These are phyloP conservation scores for Neuroscelio doddi DNA, from an alignment of 2,888 invertebrate species.

Conservation along the genomic window DNA sequence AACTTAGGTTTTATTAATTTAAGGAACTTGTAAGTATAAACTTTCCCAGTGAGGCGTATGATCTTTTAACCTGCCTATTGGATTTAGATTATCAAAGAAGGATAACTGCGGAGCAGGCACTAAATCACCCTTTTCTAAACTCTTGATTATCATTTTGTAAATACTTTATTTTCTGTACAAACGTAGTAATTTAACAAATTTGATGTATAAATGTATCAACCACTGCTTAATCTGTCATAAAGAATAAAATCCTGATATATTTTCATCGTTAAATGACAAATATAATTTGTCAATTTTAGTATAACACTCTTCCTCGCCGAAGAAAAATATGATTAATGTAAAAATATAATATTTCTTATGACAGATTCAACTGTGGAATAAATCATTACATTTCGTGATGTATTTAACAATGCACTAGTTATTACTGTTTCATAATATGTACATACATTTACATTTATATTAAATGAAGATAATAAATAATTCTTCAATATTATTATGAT, in stretches of 20 bases:
- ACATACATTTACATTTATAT: constrained; percentile 17
- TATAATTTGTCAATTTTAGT: too few relatives aligned
- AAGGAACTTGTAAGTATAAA: constrained; percentile 55
- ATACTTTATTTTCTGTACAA: constrained; percentile 26
- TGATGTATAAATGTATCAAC: constrained; percentile 10
- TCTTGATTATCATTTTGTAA: constrained; percentile 34
- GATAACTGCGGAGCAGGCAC: constrained; percentile 82
- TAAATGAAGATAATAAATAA: not conserved
- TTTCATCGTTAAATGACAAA: too few relatives aligned
- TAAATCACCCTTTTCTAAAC: constrained; percentile 83
- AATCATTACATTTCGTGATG: too few relatives aligned
- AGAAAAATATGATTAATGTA: constrained; percentile 15
- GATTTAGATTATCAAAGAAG: constrained; percentile 86
- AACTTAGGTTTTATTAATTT: constrained; percentile 24
- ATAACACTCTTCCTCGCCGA: too few relatives aligned
- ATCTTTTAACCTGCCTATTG: constrained; percentile 80
- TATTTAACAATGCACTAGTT: too few relatives aligned
- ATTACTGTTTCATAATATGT: too few relatives aligned
- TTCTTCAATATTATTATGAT: too few relatives aligned
- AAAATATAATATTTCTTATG: constrained; percentile 3
- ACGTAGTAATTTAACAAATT: constrained; percentile 17
- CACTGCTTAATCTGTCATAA: not conserved
- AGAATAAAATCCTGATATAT: not conserved
- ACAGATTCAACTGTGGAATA: too few relatives aligned
- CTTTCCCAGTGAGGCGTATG: constrained; percentile 83